Conservation (phyloP, 2,797 vertebrate species). For the Chelonia mydas region DNA sequence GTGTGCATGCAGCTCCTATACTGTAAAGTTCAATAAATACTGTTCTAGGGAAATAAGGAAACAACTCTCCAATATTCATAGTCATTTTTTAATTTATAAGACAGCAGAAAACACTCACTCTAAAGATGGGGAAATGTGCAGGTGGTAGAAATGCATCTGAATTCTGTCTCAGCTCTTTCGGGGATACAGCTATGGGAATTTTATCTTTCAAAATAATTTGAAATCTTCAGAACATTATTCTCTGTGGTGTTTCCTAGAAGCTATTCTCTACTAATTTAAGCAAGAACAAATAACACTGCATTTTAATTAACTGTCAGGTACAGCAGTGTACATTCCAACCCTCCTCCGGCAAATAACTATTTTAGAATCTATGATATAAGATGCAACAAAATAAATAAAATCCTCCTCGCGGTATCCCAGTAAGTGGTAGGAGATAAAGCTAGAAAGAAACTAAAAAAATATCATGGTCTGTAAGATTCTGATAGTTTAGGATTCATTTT, state of each 20-base stretch:
- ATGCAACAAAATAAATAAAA: conserved; percentile 39
- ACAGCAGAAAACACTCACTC: background rate
- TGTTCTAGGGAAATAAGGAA: background rate
- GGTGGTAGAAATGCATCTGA: conserved; percentile 46
- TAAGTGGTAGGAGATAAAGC: background rate
- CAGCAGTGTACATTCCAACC: conserved; percentile 61
- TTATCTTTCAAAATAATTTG: conserved; percentile 65
- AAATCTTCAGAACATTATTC: conserved; percentile 49
- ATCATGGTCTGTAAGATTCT: background rate
- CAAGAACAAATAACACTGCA: conserved; percentile 71
- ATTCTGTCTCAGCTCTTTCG: conserved; percentile 27
- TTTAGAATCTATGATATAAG: conserved; percentile 54
- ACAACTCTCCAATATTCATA: background rate
- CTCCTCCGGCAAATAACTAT: conserved; percentile 64
- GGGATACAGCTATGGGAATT: conserved; percentile 51
- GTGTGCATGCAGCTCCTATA: background rate
- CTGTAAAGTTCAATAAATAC: conserved; percentile 8
- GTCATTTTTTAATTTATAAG: conserved; percentile 8
- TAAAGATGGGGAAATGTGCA: conserved; percentile 15
- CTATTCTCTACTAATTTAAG: conserved; percentile 55
- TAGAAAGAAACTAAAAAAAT: conserved; percentile 31
- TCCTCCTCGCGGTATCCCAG: background rate
- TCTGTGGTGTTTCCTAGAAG: conserved; percentile 62
- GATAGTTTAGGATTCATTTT: background rate
- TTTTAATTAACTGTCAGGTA: conserved; percentile 75